phyloP scores from a whole-genome alignment of 2,797 vertebrate species.

The Aldrovandia affinis region DNA sequence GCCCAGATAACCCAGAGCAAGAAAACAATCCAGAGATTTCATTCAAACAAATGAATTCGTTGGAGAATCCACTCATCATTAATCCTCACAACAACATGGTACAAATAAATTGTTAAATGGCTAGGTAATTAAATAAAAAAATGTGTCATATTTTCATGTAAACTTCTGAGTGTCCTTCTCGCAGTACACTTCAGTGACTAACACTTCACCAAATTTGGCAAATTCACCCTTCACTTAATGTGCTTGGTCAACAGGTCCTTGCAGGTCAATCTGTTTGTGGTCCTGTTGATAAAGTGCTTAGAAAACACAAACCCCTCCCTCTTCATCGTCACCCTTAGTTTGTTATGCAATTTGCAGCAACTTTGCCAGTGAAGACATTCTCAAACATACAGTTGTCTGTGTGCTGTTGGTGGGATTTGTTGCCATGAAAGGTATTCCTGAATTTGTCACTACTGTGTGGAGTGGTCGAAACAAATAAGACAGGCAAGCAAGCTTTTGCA shows the following conservation, averaged over 20 bases:
- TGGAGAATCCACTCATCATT: neutral
- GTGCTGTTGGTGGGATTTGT: neutral
- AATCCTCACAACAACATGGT: neutral
- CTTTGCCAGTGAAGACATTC: neutral
- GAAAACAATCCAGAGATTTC: neutral
- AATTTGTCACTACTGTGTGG: neutral
- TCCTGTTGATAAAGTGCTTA: slow-evolving; percentile 87
- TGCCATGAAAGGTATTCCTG: neutral
- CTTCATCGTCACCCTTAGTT: slow-evolving; percentile 35
- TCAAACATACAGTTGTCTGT: neutral
- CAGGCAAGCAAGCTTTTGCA: neutral
- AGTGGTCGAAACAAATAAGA: neutral
- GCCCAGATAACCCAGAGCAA: neutral
- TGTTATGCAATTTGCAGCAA: neutral
- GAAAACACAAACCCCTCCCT: slow-evolving; percentile 56
- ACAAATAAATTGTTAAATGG: neutral
- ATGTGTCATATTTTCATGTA: neutral
- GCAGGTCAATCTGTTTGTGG: slow-evolving; percentile 58
- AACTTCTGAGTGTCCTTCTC: slow-evolving; percentile 24
- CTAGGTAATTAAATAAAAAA: neutral
- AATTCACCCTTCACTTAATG: slow-evolving; percentile 30
- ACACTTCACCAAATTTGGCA: slow-evolving; percentile 47
- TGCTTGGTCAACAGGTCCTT: slow-evolving; percentile 51
- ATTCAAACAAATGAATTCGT: neutral
- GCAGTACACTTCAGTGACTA: slow-evolving; percentile 46